A percentile compares a stretch with the other conserved stretches of the same genome.
These are phyloP conservation scores for Asteroscopus sphinx DNA, from an alignment of 2,888 invertebrate species.

Conservation along the genomic window DNA sequence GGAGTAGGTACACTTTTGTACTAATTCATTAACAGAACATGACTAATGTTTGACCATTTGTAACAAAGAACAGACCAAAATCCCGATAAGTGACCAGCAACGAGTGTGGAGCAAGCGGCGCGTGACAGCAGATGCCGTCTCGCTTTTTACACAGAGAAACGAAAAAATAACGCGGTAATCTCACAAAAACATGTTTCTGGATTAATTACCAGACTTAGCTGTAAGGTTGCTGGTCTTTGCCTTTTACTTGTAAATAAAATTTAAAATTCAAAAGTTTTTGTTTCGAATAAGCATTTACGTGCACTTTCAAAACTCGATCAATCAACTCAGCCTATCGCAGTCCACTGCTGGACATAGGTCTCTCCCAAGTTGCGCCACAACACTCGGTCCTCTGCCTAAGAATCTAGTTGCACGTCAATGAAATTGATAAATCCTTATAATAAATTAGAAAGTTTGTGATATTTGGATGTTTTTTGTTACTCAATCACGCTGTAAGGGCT, in stretches of 20 bases:
- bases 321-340: no score
- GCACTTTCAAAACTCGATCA: no score
- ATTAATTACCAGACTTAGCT: slow-evolving; percentile 46
- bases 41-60: slow-evolving; percentile 25
- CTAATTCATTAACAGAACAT: slow-evolving; percentile 7
- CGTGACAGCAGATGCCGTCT: slow-evolving; percentile 56
- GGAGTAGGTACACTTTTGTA: neutral
- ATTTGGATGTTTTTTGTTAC: no score
- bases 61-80: slow-evolving; percentile 33
- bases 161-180: slow-evolving; percentile 44
- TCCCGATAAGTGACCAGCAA: slow-evolving; percentile 30
- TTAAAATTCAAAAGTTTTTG: no score
- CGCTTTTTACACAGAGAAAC: slow-evolving; percentile 54
- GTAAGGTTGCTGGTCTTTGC: slow-evolving; percentile 24
- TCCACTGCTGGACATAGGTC: no score
- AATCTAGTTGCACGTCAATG: no score
- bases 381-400: no score
- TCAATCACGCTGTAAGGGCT: no score
- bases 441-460: no score
- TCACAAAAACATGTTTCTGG: slow-evolving; percentile 43
- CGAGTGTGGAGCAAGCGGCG: slow-evolving; percentile 28
- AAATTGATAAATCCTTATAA: no score
- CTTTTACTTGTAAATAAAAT: slow-evolving; percentile 31
- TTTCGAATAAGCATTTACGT: no score
- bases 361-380: no score